Percentiles rank a stretch among this genome's conserved stretches.
Conservation (phyloP, 2,113 vertebrate genomes). For the Ceyx margarethae region DNA sequence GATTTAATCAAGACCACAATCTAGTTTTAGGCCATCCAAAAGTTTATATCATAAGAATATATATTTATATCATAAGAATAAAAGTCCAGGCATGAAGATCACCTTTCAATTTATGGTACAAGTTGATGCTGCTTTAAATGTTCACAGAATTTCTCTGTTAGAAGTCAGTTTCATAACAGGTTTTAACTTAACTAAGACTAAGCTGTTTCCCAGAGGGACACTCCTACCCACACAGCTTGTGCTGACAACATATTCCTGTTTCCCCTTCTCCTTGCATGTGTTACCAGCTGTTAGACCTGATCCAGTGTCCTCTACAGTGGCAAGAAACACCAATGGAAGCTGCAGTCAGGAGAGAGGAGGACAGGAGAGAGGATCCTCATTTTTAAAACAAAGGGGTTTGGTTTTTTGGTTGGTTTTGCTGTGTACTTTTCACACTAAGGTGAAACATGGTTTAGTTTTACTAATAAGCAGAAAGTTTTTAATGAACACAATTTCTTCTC, state of each 20-base stretch:
- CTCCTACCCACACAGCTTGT: neutral
- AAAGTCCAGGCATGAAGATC: neutral
- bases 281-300: neutral
- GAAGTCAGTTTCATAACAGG: neutral
- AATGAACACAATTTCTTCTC: neutral
- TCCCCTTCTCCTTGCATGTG: neutral
- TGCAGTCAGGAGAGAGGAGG: neutral
- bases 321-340: neutral
- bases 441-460: neutral
- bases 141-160: neutral
- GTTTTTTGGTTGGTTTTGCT: rapidly evolving
- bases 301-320: neutral
- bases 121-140: neutral
- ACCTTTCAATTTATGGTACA: neutral
- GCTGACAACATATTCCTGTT: neutral
- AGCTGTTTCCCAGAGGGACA: neutral
- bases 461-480: neutral
- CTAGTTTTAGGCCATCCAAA: neutral
- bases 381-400: neutral
- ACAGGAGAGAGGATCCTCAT: neutral
- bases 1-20: neutral
- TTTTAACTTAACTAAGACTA: neutral
- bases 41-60: neutral
- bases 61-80: neutral
- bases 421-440: neutral